Evolutionary conservation across 2,888 invertebrate species (phyloP), one percentile per base, ranked within the genome.

Genomic region (Agrilus mali): DNA sequence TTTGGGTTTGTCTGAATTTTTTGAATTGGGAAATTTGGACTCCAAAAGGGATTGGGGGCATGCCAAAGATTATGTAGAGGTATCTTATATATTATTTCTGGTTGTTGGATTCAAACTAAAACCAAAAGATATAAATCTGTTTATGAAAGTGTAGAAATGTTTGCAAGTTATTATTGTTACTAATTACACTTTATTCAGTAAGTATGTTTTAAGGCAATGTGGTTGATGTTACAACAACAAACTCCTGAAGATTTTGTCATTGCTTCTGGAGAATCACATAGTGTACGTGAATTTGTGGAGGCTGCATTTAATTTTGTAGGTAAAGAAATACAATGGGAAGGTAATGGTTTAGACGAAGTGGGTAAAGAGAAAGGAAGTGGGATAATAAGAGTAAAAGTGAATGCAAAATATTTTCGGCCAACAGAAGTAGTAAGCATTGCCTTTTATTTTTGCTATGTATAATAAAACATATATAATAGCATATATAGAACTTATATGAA

Each of bases 11-110:
- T 78, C 92, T 64, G 82, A 90, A 47, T 74, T 70, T 47, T 68
- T 97, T 42, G 93, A 95, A 63, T 71, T 99, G 45, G 98, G 98
- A 14, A 95, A 94, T 65, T 69, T 98, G 58, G 94, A 96, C 65
- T 86, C 97, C 13, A 84, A 86, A 63, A 75, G 98, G 57, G 98
- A 99, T 67, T 99, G 98, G 98, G 98, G 98, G 6, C 93, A 93
- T 66, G 93, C 93, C 1, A 86, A 80, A 66, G 96, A 96, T 68
- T 96, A 94, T 65, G 88, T 96, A 7, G 88, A 94, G 76, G 88
- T 87, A 60, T 60, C 60, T 49, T 37, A 34, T 42, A n/a, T n/a
- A n/a, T n/a, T n/a, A 41, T 22, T 35, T 35, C 2, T 7, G 5
- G 6, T 20, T 3, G 3, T 8, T 27, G 27, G 10, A 27, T 27